phyloP scores from a whole-genome alignment of 2,797 vertebrate genomes.

The Sphenodon punctatus region DNA sequence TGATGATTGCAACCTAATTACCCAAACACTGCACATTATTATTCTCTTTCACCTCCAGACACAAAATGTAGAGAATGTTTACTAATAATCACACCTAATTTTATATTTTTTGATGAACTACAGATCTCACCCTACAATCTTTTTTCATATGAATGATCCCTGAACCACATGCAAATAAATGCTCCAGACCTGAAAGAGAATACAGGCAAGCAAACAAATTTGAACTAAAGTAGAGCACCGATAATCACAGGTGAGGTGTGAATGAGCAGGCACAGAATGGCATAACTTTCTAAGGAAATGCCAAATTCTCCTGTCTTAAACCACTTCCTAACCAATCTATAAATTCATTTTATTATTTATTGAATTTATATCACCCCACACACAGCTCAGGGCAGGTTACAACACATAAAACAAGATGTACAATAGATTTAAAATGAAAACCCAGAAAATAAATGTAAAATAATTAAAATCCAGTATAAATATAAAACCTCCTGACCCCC shows the following conservation, averaged over 20 bases:
- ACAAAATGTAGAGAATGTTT: neutral
- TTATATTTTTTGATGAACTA: neutral
- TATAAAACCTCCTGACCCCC: too few relatives aligned
- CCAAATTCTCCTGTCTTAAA: neutral
- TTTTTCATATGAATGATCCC: neutral
- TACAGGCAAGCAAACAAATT: neutral
- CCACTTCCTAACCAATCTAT: too few relatives aligned
- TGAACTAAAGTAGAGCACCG: neutral
- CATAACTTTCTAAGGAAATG: neutral
- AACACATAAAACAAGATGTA: too few relatives aligned
- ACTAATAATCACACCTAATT: neutral
- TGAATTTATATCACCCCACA: too few relatives aligned
- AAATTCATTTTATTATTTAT: too few relatives aligned
- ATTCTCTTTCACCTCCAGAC: neutral
- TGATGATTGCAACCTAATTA: neutral
- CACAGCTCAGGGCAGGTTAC: too few relatives aligned
- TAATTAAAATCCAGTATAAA: too few relatives aligned
- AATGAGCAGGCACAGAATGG: neutral
- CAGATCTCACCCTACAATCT: neutral
- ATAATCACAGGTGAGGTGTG: neutral
- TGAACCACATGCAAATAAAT: too few relatives aligned
- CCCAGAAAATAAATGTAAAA: too few relatives aligned
- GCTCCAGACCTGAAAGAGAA: too few relatives aligned
- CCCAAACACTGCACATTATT: neutral
- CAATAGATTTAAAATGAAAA: too few relatives aligned